These are phyloP conservation scores for Achroia grisella DNA, from an alignment of 1,140 invertebrate genomes.

Conservation along the genomic window DNA sequence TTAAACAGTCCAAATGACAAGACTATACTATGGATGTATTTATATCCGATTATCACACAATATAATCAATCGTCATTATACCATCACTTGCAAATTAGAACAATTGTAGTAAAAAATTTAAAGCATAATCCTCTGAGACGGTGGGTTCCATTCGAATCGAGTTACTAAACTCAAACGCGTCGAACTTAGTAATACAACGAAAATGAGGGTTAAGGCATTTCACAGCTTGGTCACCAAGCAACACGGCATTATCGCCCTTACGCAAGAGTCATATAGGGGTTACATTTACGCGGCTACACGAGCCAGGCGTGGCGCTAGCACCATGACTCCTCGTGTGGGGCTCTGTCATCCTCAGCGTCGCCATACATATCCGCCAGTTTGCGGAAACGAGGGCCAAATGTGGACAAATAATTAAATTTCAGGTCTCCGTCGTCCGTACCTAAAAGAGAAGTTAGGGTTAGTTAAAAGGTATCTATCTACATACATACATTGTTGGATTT, in stretches of 20 bases:
- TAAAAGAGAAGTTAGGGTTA: constrained; percentile 33
- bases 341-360: constrained; percentile 87
- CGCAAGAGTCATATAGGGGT: constrained; percentile 19
- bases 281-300: constrained; percentile 41
- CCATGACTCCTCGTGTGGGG: constrained; percentile 84
- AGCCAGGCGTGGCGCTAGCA: constrained; percentile 76
- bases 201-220: constrained; percentile 37
- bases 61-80: too few relatives aligned
- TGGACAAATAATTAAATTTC: constrained; percentile 97
- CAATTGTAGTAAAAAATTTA: too few relatives aligned
- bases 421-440: constrained; percentile 95
- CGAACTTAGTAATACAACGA: constrained; percentile 10
- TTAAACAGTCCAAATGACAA: too few relatives aligned
- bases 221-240: constrained; percentile 29
- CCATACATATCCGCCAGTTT: constrained; percentile 99
- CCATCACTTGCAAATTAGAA: too few relatives aligned
- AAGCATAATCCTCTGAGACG: constrained; percentile 6
- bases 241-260: constrained; percentile 15
- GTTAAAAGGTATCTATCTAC: too few relatives aligned
- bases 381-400: constrained; percentile 96
- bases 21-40: too few relatives aligned
- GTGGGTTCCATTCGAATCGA: constrained; percentile 6
- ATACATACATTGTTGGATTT: too few relatives aligned
- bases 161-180: neutral
- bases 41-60: too few relatives aligned